These are phyloP conservation scores for Theristicus caerulescens DNA, from an alignment of 2,113 vertebrate genomes.

Conservation along the genomic window DNA sequence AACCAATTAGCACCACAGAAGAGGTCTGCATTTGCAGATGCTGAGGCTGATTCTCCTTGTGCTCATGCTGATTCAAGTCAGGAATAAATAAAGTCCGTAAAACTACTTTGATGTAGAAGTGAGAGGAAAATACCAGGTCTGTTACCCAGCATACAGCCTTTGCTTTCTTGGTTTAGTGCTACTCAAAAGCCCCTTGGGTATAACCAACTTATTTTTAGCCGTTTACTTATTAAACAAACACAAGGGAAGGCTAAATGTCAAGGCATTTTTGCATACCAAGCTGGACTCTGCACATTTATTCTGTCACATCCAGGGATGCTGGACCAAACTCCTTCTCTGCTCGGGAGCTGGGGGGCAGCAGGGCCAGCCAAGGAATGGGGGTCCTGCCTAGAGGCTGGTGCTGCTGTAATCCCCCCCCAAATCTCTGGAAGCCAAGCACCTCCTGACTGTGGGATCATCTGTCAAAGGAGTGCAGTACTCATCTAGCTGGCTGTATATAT, in stretches of 20 bases:
- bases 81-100: neutral
- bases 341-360: neutral
- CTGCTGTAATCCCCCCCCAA: neutral
- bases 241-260: neutral
- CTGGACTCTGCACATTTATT: neutral
- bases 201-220: constrained; percentile 40
- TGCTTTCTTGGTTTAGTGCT: neutral
- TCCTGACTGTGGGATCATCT: neutral
- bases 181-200: neutral
- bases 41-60: neutral
- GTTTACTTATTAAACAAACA: constrained; percentile 28
- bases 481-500: neutral
- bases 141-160: neutral
- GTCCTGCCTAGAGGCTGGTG: neutral
- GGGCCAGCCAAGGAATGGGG: neutral
- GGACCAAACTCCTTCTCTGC: neutral
- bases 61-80: neutral
- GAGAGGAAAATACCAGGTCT: neutral
- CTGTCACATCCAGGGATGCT: neutral
- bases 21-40: neutral
- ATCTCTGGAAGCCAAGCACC: neutral
- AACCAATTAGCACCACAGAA: neutral
- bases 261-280: neutral
- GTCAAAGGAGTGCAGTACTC: neutral
- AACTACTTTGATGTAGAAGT: neutral